These are phyloP conservation scores for Avahi laniger DNA, from an alignment of 2,797 vertebrate species.

Conservation along the genomic window DNA sequence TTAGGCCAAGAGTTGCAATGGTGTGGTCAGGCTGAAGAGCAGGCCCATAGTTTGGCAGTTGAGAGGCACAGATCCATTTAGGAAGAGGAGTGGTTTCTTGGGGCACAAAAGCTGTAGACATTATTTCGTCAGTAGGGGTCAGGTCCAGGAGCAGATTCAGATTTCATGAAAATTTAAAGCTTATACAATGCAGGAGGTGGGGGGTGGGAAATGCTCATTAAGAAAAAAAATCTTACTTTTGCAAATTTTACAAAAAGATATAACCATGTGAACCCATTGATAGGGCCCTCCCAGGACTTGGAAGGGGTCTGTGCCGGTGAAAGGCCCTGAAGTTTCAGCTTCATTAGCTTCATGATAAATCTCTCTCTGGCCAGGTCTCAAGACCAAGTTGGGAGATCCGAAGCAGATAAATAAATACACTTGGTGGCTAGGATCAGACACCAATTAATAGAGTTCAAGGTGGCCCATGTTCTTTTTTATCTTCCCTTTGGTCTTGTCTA, in stretches of 20 bases:
- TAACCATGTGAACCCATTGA: background rate
- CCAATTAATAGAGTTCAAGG: background rate
- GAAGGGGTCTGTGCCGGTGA: no score
- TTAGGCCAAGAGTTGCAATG: background rate
- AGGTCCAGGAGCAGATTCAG: background rate
- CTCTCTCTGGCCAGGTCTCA: background rate
- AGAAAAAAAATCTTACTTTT: background rate
- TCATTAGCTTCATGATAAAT: background rate
- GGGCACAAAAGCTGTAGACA: background rate
- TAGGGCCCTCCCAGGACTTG: background rate
- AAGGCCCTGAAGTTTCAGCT: background rate
- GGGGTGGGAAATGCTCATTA: background rate
- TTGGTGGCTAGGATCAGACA: background rate
- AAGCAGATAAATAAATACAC: background rate
- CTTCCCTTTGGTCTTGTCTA: background rate
- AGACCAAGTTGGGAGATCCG: background rate
- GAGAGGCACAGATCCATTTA: background rate
- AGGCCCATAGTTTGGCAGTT: background rate
- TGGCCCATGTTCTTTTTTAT: background rate
- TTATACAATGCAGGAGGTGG: background rate
- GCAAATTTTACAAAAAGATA: background rate
- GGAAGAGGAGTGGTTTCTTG: background rate
- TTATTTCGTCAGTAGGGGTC: background rate
- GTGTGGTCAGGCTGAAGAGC: background rate
- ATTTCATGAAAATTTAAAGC: background rate